Evolutionary conservation across 2,888 invertebrate genomes (phyloP), one percentile per base, ranked within the genome.

Genomic region (Aspidiotus rigidus): DNA sequence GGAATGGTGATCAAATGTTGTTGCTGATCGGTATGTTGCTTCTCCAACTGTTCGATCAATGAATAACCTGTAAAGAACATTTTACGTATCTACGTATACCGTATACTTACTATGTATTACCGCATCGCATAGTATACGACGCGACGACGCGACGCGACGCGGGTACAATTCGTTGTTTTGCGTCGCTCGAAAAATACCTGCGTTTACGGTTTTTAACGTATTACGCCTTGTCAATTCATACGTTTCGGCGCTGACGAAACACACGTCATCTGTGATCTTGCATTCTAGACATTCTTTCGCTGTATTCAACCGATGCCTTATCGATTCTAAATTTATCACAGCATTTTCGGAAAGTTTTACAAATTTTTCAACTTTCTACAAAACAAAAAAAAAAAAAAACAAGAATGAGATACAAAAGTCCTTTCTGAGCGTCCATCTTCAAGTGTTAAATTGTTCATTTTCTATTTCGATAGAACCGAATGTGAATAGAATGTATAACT

Each of bases 281-380:
- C 81, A 81, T 72, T 81, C 79, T 75, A 82, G 77, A 72, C 81
- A 78, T 40, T 73, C 73, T 55, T 73, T 72, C 9, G 72, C 74
- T 11, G 74, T 74, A 74, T 81, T 77, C 74, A 87, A 78, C 76
- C 83, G 79, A 73, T 81, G 79, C 73, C 83, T 80, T 62, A 87
- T 79, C 74, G 83, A 82, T 71, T 85, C 84, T 77, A 89, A 80
- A 76, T 85, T 84, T 53, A 80, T 78, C 41, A 85, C 77, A 0
- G 83, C 82, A 56, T 82, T 79, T 64, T 82, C 80, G 69, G 84
- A 83, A 74, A 85, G 84, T 71, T 81, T 82, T 73, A 82, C 80
- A 75, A 86, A 88, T 74, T 85, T 84, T 75, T 89, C 88, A 69
- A 86, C 82, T 77, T 82, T 82, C 88, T 88, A 77, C 11, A 73